These are phyloP conservation scores for Neoaliturus tenellus DNA, from an alignment of 2,888 invertebrate genomes.

Conservation along the genomic window DNA sequence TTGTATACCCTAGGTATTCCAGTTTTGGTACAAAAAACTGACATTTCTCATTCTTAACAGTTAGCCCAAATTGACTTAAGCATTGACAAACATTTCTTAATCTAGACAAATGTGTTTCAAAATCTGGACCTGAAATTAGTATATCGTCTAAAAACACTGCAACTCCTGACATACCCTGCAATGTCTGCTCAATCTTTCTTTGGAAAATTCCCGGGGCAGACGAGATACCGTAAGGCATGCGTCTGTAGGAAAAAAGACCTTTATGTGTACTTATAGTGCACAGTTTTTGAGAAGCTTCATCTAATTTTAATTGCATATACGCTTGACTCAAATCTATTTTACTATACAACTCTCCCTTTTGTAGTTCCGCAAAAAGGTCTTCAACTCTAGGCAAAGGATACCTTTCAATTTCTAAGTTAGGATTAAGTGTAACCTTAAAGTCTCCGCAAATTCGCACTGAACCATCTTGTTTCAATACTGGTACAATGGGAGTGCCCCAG, in stretches of 20 bases:
- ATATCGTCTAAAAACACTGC: constrained; percentile 59
- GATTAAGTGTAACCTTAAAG: constrained; percentile 67
- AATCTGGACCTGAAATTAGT: constrained; percentile 33
- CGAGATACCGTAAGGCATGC: constrained; percentile 66
- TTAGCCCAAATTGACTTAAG: constrained; percentile 26
- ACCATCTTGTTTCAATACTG: constrained; percentile 69
- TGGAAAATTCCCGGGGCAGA: constrained; percentile 63
- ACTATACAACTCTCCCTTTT: constrained; percentile 68
- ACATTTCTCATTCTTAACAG: constrained; percentile 44
- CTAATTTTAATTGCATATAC: constrained; percentile 69
- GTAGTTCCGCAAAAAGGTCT: constrained; percentile 63
- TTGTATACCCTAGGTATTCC: constrained; percentile 52
- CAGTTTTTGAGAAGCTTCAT: constrained; percentile 67
- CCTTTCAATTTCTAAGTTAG: constrained; percentile 64
- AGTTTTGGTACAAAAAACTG: constrained; percentile 23
- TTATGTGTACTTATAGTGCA: constrained; percentile 69
- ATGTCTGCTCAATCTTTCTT: constrained; percentile 43
- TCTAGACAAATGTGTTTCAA: constrained; percentile 10
- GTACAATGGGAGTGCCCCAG: constrained; percentile 70
- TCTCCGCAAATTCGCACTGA: constrained; percentile 69
- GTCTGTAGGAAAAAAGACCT: constrained; percentile 67
- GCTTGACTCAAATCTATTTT: constrained; percentile 70
- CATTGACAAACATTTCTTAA: constrained; percentile 41
- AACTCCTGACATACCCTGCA: constrained; percentile 48
- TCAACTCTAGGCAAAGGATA: constrained; percentile 65